A percentile compares a stretch with the other conserved stretches of the same genome.
These are phyloP conservation scores for Chouioia cunea DNA, from an alignment of 2,888 invertebrate species.

Conservation along the genomic window DNA sequence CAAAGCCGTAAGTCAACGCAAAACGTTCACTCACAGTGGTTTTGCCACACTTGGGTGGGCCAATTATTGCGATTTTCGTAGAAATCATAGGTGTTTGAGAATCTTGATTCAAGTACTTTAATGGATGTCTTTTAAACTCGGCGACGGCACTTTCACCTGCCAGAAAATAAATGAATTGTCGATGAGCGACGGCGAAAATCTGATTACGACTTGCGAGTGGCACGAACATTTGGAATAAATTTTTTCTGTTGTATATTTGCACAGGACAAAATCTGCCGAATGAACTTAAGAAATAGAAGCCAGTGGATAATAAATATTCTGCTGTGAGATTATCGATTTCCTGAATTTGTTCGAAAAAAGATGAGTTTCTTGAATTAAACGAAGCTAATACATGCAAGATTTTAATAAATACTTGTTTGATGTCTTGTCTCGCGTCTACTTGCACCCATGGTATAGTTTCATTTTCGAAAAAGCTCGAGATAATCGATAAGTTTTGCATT, in stretches of 20 bases:
- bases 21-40: slow-evolving; percentile 72
- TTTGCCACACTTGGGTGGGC: slow-evolving; percentile 76
- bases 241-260: slow-evolving; percentile 70
- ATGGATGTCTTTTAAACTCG: slow-evolving; percentile 72
- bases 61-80: slow-evolving; percentile 72
- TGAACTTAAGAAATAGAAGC: slow-evolving; percentile 75
- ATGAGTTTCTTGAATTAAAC: slow-evolving; percentile 69
- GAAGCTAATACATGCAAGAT: slow-evolving; percentile 58
- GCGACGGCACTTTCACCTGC: slow-evolving; percentile 68
- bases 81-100: slow-evolving; percentile 70
- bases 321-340: slow-evolving; percentile 71
- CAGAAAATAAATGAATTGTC: slow-evolving; percentile 74
- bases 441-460: slow-evolving; percentile 67
- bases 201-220: slow-evolving; percentile 66
- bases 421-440: slow-evolving; percentile 67
- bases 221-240: slow-evolving; percentile 71
- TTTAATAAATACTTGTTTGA: slow-evolving; percentile 57
- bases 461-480: neutral
- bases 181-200: slow-evolving; percentile 73
- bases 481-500: slow-evolving; percentile 65
- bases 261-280: slow-evolving; percentile 78
- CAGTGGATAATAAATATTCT: slow-evolving; percentile 72
- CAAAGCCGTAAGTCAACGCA: slow-evolving; percentile 71
- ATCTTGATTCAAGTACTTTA: slow-evolving; percentile 71
- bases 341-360: slow-evolving; percentile 73